phyloP scores from a whole-genome alignment of 2,113 vertebrate genomes.

The Ascaphus truei region DNA sequence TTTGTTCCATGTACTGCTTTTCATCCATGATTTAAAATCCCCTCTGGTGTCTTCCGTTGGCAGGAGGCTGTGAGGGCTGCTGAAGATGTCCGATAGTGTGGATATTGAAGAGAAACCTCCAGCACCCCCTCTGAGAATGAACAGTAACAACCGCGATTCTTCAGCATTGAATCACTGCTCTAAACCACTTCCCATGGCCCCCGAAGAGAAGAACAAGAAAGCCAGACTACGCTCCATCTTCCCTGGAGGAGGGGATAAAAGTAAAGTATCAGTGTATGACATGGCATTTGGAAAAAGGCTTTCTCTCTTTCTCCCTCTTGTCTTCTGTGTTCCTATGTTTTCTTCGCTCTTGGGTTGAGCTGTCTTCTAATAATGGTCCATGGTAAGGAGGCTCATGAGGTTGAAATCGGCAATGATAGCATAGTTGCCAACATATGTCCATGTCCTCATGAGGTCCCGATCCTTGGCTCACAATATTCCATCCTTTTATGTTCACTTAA shows the following conservation, averaged over 20 bases:
- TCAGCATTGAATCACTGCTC: constrained; percentile 88
- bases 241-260: constrained; percentile 95
- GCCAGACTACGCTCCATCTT: constrained; percentile 97
- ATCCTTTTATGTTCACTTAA: too few species aligned
- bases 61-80: constrained; percentile 81
- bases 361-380: neutral
- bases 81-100: constrained; percentile 95
- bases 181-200: constrained; percentile 97
- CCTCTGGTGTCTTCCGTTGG: constrained; percentile 4
- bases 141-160: constrained; percentile 95
- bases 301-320: neutral
- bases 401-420: neutral
- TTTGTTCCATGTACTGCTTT: too few species aligned
- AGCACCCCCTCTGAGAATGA: constrained; percentile 97
- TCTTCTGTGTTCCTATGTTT: neutral
- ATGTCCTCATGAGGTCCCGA: neutral
- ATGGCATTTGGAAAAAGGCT: neutral
- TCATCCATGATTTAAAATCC: neutral
- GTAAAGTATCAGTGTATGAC: constrained; percentile 73
- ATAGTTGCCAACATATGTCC: neutral
- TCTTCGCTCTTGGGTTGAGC: neutral
- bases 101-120: constrained; percentile 98
- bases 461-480: neutral
- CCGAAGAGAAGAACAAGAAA: constrained; percentile 98
- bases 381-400: neutral